Evolutionary conservation across 2,888 invertebrate genomes (phyloP).

Genomic region (Agrenia bidenticulata): DNA sequence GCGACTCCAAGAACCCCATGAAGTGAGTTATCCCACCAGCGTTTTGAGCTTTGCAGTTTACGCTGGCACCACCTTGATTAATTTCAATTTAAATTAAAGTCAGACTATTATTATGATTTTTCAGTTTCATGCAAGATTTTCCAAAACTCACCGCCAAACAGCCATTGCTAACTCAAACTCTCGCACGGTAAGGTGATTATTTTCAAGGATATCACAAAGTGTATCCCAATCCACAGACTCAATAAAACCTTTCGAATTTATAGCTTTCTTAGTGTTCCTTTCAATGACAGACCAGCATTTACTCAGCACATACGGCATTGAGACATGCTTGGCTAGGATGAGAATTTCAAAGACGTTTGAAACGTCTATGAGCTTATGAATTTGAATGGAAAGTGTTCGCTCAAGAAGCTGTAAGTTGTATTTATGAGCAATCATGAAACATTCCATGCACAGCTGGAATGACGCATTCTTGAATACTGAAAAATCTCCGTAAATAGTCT

Average conservation of each 20-base stretch:
- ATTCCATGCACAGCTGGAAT: conserved; percentile 3
- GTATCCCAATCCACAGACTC: too few species aligned
- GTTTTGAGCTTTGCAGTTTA: neutral
- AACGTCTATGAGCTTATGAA: neutral
- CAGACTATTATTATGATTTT: too few species aligned
- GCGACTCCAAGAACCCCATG: conserved; percentile 29
- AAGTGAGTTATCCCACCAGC: too few species aligned
- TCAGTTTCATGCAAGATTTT: neutral
- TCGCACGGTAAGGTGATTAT: neutral
- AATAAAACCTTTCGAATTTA: conserved; percentile 2
- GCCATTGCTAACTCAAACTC: conserved; percentile 12
- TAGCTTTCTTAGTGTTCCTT: conserved; percentile 4
- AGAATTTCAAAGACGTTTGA: conserved; percentile 4
- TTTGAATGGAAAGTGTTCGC: neutral
- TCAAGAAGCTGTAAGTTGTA: conserved; percentile 11
- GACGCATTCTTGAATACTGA: neutral
- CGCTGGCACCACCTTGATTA: conserved; percentile 14
- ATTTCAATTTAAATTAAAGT: too few species aligned
- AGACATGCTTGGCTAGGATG: neutral
- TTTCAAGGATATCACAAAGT: too few species aligned
- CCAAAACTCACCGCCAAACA: conserved; percentile 6
- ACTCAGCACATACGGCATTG: too few species aligned
- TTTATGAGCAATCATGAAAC: conserved; percentile 15
- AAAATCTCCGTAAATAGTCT: conserved; percentile 8
- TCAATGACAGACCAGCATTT: conserved; percentile 25